A percentile compares a stretch with the other conserved stretches of the same genome.
These are phyloP conservation scores for Syngnathus floridae DNA, from an alignment of 2,113 vertebrate species.

Conservation along the genomic window DNA sequence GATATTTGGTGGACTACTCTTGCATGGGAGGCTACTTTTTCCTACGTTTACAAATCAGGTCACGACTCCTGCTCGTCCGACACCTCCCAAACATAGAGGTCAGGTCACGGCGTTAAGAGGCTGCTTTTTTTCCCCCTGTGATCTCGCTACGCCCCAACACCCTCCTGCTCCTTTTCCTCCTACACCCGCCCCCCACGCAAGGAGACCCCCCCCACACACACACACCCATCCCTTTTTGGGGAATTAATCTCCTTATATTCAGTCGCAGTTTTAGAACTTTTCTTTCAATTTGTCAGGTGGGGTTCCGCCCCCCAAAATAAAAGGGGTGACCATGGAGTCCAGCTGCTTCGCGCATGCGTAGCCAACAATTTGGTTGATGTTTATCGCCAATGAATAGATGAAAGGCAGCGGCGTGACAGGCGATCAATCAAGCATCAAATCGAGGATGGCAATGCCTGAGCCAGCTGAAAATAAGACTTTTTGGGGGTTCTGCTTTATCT, in stretches of 20 bases:
- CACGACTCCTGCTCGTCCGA: background rate
- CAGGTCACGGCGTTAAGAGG: constrained; percentile 33
- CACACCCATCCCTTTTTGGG: constrained; percentile 23
- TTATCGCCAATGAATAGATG: constrained; percentile 78
- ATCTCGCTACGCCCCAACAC: constrained; percentile 62
- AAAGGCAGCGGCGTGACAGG: constrained; percentile 75
- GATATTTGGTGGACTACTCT: background rate
- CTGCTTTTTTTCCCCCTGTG: constrained; percentile 45
- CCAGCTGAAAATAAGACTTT: constrained; percentile 51
- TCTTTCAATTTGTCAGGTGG: constrained; percentile 58
- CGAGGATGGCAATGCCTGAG: constrained; percentile 70
- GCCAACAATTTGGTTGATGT: constrained; percentile 76
- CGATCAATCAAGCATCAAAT: constrained; percentile 82
- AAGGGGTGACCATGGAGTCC: constrained; percentile 62
- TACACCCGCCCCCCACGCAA: background rate
- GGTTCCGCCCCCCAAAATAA: background rate
- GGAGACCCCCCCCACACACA: constrained; percentile 4
- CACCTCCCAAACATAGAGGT: constrained; percentile 27
- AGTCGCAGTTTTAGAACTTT: constrained; percentile 61
- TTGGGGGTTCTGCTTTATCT: constrained; percentile 8
- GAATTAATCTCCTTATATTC: constrained; percentile 64
- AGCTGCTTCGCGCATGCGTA: constrained; percentile 65
- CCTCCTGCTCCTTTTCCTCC: constrained; percentile 15
- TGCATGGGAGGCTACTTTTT: background rate
- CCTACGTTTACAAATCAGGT: background rate